Evolutionary conservation across 2,888 invertebrate species (phyloP).

Genomic region (Magallana nippona): DNA sequence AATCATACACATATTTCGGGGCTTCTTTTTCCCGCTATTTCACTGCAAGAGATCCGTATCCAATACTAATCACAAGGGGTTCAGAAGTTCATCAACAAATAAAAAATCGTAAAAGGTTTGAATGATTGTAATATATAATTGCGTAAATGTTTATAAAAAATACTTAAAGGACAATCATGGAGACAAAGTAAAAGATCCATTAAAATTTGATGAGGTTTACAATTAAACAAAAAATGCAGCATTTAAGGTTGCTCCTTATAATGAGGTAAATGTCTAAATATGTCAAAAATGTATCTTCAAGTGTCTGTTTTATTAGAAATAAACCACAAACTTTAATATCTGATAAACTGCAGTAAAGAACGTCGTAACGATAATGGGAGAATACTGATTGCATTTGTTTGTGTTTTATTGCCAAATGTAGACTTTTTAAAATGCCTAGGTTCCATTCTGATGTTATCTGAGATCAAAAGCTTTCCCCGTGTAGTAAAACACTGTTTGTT

Average conservation of each 20-base stretch:
- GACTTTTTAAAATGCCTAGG: constrained; percentile 21
- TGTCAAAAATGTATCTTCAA: constrained; percentile 7
- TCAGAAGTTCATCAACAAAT: constrained; percentile 12
- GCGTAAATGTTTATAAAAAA: not conserved
- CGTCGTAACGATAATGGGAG: not conserved
- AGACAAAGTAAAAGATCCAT: too few species aligned
- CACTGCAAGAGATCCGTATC: not conserved
- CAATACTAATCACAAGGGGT: not conserved
- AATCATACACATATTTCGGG: constrained; percentile 11
- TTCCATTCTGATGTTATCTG: constrained; percentile 21
- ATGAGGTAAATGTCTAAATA: not conserved
- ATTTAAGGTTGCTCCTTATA: not conserved
- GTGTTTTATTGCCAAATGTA: constrained; percentile 27
- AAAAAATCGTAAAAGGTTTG: not conserved
- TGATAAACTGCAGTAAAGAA: constrained; percentile 12
- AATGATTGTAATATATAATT: not conserved
- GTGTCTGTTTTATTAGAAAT: constrained; percentile 4
- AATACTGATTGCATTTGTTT: constrained; percentile 23
- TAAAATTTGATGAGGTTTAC: not conserved
- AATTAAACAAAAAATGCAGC: not conserved
- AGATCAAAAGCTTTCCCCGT: constrained; percentile 26
- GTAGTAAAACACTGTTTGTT: constrained; percentile 29
- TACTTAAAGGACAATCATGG: too few species aligned
- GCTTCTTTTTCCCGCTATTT: constrained; percentile 1
- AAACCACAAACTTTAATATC: constrained; percentile 12